phyloP scores from a whole-genome alignment of 2,113 vertebrate genomes.

The Myiagra hebetior region DNA sequence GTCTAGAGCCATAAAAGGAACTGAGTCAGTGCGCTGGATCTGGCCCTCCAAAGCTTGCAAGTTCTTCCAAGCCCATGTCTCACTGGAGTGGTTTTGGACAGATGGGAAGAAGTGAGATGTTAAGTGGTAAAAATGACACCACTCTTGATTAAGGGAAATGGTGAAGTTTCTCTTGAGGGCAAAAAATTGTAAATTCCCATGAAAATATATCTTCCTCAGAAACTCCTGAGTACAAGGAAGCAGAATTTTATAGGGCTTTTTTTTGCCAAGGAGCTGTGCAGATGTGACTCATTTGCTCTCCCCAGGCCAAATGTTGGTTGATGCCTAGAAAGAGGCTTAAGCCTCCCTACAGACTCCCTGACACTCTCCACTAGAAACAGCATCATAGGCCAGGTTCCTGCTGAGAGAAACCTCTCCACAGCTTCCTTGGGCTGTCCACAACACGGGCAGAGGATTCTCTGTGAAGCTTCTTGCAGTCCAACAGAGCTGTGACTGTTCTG shows the following conservation, averaged over 20 bases:
- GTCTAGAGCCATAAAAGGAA: constrained; percentile 35
- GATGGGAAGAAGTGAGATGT: constrained; percentile 31
- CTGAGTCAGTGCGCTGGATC: constrained; percentile 42
- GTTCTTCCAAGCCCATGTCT: constrained; percentile 45
- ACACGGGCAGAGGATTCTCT: background rate
- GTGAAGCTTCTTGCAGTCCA: background rate
- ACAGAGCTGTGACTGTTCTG: rapidly evolving
- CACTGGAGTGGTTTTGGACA: background rate
- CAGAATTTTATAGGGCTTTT: constrained; percentile 20
- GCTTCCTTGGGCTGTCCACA: background rate
- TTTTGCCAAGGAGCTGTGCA: background rate
- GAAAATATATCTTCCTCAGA: constrained; percentile 51
- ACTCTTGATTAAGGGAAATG: constrained; percentile 13
- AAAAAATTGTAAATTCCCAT: constrained; percentile 52
- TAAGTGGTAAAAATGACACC: constrained; percentile 43
- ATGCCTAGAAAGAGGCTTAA: constrained; percentile 43
- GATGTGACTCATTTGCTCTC: constrained; percentile 50
- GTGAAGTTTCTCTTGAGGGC: constrained; percentile 30
- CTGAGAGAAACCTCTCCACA: background rate
- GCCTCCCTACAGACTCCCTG: background rate
- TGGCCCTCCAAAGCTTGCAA: constrained; percentile 11
- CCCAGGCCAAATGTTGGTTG: background rate
- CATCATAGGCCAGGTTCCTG: background rate
- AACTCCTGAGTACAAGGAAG: background rate
- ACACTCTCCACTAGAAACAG: background rate